Evolutionary conservation across 30 jellyfish, hydroid and myxozoan genomes (phyloP), one percentile per base, ranked within the genome.

Genomic region (Hydractinia symbiolongicarpus): DNA sequence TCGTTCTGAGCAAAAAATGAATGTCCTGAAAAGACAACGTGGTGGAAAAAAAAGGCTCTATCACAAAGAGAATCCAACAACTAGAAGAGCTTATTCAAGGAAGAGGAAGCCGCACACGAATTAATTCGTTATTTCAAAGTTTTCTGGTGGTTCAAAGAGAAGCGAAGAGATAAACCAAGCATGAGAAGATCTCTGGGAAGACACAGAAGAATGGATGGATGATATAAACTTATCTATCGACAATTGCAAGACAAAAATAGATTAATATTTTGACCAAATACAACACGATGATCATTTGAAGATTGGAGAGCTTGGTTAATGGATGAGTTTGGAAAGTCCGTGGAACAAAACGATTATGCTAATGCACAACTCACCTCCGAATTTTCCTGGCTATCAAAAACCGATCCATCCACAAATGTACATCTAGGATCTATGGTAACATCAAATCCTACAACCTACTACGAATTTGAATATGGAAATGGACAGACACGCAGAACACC

Each of bases 131-230:
- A 6, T 64, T 64, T 13, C 17, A 64, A 64, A 64, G 74, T 64
- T 6, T 64, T 13, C 6, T 13, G 9, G 8, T 64, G 52, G 9
- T 64, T 51, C 9, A 64, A 51, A 64, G 40, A 64, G 74, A 64
- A 64, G 74, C 74, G 40, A 64, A 64, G 74, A 64, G 7, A 64
- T 64, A 44, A 64, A 64, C 74, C 74, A 64, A 64, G 19, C 74
- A 64, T 6, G 4, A n/a, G 74, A 64, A 64, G 74, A 64, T 64
- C 74, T 64, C 1, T 4, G 74, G 40, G 74, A 13, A 6, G 74
- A 64, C 40, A 64, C 17, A 7, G 74, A 64, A 13, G 16, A 13
- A n/a, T 64, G 74, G 74, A 6, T 64, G 17, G 74, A 64, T 64
- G 74, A 64, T 0, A 64, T 64, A 7, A 64, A 13, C 74, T 13